A percentile compares a stretch with the other conserved stretches of the same genome.
Conservation (phyloP, 2,113 vertebrate species). For the Colistium nudipinnis region DNA sequence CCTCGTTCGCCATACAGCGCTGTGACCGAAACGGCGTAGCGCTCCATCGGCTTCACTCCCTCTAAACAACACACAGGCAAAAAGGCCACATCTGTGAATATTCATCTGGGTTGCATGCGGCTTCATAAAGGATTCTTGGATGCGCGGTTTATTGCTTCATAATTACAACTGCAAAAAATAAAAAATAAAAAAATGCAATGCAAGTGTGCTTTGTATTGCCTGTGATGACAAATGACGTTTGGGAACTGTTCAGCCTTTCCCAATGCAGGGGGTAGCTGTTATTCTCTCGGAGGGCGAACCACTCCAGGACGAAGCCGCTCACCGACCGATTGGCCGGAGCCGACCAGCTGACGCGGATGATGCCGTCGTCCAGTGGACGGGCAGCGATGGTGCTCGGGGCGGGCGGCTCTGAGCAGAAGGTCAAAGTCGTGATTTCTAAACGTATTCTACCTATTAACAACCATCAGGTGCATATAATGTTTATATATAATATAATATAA, state of each 20-base stretch:
- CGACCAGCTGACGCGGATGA: constrained; percentile 65
- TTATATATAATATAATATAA: too few relatives aligned
- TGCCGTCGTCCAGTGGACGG: constrained; percentile 46
- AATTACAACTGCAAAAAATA: not conserved
- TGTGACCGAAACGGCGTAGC: constrained; percentile 72
- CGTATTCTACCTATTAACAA: too few relatives aligned
- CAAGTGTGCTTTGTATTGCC: constrained; percentile 17
- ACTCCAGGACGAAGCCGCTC: constrained; percentile 74
- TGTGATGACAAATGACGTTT: constrained; percentile 51
- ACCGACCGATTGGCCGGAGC: constrained; percentile 7
- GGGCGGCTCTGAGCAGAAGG: constrained; percentile 39
- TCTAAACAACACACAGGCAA: constrained; percentile 45
- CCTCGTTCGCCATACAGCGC: constrained; percentile 42
- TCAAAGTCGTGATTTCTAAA: too few relatives aligned
- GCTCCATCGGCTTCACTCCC: constrained; percentile 64
- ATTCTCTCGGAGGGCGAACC: constrained; percentile 55
- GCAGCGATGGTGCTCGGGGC: constrained; percentile 31
- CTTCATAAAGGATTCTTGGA: too few relatives aligned
- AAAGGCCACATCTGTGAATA: not conserved
- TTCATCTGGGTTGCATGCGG: too few relatives aligned
- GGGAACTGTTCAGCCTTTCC: constrained; percentile 50
- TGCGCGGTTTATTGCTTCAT: not conserved
- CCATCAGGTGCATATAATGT: too few relatives aligned
- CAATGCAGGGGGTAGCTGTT: constrained; percentile 43
- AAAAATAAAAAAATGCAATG: too few relatives aligned